Percentiles rank a stretch among this genome's conserved stretches.
phyloP scores from a whole-genome alignment of 2,797 vertebrate genomes.

The Mionectes olivaceus region DNA sequence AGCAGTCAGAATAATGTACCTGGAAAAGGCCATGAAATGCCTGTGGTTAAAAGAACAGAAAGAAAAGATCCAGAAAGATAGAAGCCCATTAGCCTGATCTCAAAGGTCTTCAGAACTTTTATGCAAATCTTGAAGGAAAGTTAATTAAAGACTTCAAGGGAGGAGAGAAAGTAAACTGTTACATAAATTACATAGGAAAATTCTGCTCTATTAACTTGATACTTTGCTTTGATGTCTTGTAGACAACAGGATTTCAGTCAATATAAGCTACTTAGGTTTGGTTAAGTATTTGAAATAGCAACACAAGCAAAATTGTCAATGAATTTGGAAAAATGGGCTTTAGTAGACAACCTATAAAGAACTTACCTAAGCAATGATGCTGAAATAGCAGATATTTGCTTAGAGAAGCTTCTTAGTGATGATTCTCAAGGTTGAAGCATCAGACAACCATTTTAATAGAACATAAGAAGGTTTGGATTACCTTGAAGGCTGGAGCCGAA shows the following conservation, averaged over 20 bases:
- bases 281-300: background rate
- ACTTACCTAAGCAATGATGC: background rate
- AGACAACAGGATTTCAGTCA: background rate
- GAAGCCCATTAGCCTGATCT: fast-evolving
- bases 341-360: background rate
- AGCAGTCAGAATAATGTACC: background rate
- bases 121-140: background rate
- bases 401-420: background rate
- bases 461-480: background rate
- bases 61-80: background rate
- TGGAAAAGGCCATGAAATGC: background rate
- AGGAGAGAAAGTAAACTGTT: background rate
- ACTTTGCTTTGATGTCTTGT: background rate
- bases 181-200: background rate
- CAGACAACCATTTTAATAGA: background rate
- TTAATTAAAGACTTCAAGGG: background rate
- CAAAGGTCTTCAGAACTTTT: background rate
- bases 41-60: background rate
- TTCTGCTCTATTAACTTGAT: background rate
- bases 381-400: background rate
- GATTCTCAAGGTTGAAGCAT: background rate
- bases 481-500: background rate
- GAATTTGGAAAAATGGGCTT: background rate
- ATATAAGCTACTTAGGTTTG: background rate
- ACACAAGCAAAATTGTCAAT: background rate